Evolutionary conservation across 2,888 invertebrate genomes (phyloP), one percentile per base, ranked within the genome.

Genomic region (Tachina fera): DNA sequence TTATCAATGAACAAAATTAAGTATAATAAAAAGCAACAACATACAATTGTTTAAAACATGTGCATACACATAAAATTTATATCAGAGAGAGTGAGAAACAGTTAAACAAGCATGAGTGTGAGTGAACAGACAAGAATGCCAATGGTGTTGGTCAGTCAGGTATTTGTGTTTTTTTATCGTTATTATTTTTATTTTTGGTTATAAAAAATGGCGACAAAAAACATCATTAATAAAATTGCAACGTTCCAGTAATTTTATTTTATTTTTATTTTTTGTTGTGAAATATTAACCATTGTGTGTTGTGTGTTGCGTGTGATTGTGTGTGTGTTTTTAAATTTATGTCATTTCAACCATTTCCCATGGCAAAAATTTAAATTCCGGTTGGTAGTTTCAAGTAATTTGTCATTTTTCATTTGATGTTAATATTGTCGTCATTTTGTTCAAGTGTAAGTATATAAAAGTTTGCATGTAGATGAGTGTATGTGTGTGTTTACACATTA

Each of bases 291-390:
- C 60, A 68, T 53, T 41, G 61, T 11, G 22, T 63, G 43, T 70
- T n/a, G n/a, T 39, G 31, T 31, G 39, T 39, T n/a, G n/a, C n/a
- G n/a, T n/a, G n/a, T n/a, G n/a, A n/a, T n/a, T n/a, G 56, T 39
- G 43, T n/a, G 16, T 76, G 72, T 78, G 78, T 65, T 53, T 80
- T 81, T 71, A 75, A 87, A 83, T 86, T 83, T 86, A 86, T 86
- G 79, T 47, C 71, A 80, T 83, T 86, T 83, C 86, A 86, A 79
- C 53, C 83, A 83, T 86, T 86, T 86, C 83, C 86, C 86, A 86
- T 79, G 79, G 83, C 83, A 71, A 84, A 87, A 84, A 87, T 77
- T 84, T 87, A 84, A 84, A 87, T 88, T 85, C 83, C 78, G 84
- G 83, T 85, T 78, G 79, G 86, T 86, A 81, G 81, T 84, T 87